These are phyloP conservation scores for Neopelma chrysocephalum DNA, from an alignment of 2,797 vertebrate genomes.

Conservation along the genomic window DNA sequence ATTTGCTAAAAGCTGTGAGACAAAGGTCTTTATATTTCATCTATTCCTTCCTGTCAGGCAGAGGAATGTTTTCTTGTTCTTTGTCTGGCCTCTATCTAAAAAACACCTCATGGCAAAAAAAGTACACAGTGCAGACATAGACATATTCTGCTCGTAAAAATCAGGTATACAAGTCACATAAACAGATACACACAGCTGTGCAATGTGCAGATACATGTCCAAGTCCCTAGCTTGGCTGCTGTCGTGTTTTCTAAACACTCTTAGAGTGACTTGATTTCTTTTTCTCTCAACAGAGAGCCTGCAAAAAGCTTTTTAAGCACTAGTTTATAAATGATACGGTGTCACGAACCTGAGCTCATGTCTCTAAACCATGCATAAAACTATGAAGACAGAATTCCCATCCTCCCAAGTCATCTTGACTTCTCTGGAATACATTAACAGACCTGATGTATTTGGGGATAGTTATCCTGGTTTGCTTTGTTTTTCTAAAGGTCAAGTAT, in stretches of 20 bases:
- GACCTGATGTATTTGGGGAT: background rate
- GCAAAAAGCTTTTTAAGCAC: background rate
- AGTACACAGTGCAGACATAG: background rate
- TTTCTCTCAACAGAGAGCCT: background rate
- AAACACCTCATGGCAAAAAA: background rate
- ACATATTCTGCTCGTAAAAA: background rate
- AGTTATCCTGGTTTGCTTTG: background rate
- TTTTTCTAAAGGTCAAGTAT: background rate
- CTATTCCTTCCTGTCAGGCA: background rate
- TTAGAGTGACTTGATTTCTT: background rate
- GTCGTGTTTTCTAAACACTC: background rate
- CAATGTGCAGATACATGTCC: background rate
- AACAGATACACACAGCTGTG: background rate
- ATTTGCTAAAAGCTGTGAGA: background rate
- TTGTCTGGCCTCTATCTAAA: background rate
- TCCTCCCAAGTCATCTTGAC: background rate
- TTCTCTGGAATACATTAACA: conserved; percentile 1
- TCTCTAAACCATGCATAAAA: conserved; percentile 11
- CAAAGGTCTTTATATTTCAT: background rate
- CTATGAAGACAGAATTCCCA: background rate
- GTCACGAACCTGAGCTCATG: background rate
- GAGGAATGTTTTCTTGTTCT: background rate
- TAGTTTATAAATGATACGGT: background rate
- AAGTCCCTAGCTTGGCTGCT: background rate
- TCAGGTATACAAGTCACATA: background rate